Evolutionary conservation across 1,140 invertebrate genomes (phyloP), one percentile per base, ranked within the genome.

Genomic region (Cyclina sinensis): DNA sequence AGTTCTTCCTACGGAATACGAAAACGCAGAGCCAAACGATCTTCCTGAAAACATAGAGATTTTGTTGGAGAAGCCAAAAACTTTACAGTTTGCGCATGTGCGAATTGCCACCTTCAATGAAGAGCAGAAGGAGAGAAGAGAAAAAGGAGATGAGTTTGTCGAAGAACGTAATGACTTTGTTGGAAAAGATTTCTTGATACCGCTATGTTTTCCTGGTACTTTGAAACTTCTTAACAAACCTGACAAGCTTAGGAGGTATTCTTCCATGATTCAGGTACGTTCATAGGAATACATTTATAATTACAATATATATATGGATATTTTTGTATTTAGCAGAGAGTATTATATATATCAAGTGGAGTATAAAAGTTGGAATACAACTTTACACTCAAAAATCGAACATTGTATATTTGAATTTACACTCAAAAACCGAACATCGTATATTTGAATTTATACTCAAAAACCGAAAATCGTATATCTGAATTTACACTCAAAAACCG

Each of bases 121-220:
- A 9, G 30, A n/a, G 39, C 18, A 39, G 3, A 3, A 21, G 21
- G 18, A 21, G 11, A 39, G 32, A 21, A 9, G 24, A 39, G 35
- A 32, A 16, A 73, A 73, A 37, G 68, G 68, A 39, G 18, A n/a
- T 5, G 68, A 73, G 9, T 73, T 39, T 21, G 68, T 39, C 16
- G 18, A 73, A 14, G 35, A 2, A 4, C 30, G 35, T 2, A 39
- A 73, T n/a, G 35, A 39, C 9, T 73, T 39, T 43, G 35, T 39
- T 18, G 68, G 68, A 73, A 37, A 39, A 24, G 68, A 73, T 7
- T 73, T 73, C 35, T 24, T 73, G 32, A 37, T 73, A 43, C 68
- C 68, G 21, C 7, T 73, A 18, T n/a, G 35, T n/a, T 73, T 39
- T 43, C 68, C 68, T 39, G 35, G 68, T 12, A 73, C 27, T n/a